Evolutionary conservation across 1,140 invertebrate genomes (phyloP), one percentile per base, ranked within the genome.

Genomic region (Tribolium madens): DNA sequence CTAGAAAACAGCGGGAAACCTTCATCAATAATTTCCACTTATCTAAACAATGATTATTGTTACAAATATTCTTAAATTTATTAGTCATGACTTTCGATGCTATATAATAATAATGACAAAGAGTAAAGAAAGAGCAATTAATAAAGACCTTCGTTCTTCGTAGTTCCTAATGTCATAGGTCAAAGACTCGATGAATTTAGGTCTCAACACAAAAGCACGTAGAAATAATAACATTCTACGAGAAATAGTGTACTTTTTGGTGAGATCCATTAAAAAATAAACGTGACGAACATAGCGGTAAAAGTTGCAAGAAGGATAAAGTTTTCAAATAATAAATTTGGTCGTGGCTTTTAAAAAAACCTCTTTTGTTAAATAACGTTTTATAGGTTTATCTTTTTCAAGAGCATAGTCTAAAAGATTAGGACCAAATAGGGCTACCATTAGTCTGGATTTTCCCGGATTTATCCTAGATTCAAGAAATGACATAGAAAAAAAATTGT

Each of bases 71-170:
- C 12, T 1, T 12, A 17, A 50, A 50, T 12, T 50, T 17, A 50
- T 50, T 50, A 50, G 15, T 50, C 47, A 50, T 50, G 47, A 50
- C 47, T 17, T 14, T 50, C 10, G 12, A n/a, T 14, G 15, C 15
- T 50, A 50, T 50, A 50, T 14, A 50, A 50, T 50, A 50, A 50
- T 50, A 50, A 50, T 12, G 12, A 60, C 53, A 60, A 60, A 26
- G 26, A 68, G 5, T 68, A 33, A 18, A 36, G 13, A 31, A 42
- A 9, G n/a, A 18, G 36, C 21, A 68, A 68, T 68, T 68, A 68
- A 68, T 31, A 42, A 36, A 36, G 60, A 42, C 60, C 60, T 68
- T 68, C 60, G 18, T 31, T 26, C 21, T 68, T 31, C 60, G 31
- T 13, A 33, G 2, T 36, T 33, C 17, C 18, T 26, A 68, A 68